Base-by-base conservation (phyloP, 53 echinoderm and acorn worm species). In the Stichopus horrens region DNA sequence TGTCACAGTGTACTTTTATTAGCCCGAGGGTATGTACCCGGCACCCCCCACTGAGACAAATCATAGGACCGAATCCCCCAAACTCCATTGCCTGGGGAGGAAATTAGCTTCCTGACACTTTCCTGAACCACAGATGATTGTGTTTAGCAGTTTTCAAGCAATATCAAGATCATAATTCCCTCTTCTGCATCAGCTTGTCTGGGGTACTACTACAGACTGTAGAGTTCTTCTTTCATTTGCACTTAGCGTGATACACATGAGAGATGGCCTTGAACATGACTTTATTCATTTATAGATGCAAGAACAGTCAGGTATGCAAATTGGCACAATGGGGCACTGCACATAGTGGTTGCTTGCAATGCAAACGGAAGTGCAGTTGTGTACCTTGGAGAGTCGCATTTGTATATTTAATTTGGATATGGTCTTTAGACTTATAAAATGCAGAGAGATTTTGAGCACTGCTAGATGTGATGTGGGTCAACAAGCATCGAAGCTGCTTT, bases 91-190 rank as follows among this genome's bases (percentile, higher is more conserved):
- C 86, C 86, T 65, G 73, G 63, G 52, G 86, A 67, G 86, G 66
- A 68, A 86, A 86, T 86, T 86, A 86, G 37, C 71, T 11, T 86
- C 86, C 71, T 86, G 68, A 86, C 86, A 86, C 86, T 60, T 86
- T 86, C 23, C 66, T 7, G 53, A 86, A 81, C 81, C 19, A 71
- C 71, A 56, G 21, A 81, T 81, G 81, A 81, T 81, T 81, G 58
- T 58, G 58, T 57, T 81, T 58, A 81, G 58, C 58, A 55, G 57
- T 55, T 22, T 81, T 54, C 21, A 81, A 81, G 57, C 81, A 81
- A 37, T 81, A 56, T 81, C 57, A 81, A 56, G 57, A 81, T 57
- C 58, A 5, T 81, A 57, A 81, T 81, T 81, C 71, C 71, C 71
- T 71, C 37, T 37, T 37, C 81, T 81, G 10, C 55, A 54, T 81